phyloP scores from a whole-genome alignment of 2,113 vertebrate species.

The Pseudopodoces humilis region DNA sequence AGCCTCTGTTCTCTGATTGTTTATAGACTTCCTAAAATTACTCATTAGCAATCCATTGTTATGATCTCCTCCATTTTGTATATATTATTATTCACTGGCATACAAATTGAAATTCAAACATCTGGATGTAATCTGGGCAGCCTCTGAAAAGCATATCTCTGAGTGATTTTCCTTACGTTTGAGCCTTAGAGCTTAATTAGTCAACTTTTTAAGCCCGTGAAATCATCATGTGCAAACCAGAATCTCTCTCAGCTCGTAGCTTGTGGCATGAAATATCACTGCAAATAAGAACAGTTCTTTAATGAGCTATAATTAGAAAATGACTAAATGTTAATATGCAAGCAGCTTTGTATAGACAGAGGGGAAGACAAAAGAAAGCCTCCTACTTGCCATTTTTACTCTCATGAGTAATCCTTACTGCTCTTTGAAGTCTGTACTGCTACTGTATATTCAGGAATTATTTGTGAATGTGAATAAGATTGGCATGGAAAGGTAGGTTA shows the following conservation, averaged over 20 bases:
- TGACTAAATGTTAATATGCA: background rate
- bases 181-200: slow-evolving; percentile 29
- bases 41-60: slow-evolving; percentile 61
- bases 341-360: background rate
- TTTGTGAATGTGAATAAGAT: background rate
- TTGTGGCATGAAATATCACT: background rate
- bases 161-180: background rate
- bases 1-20: background rate
- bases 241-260: background rate
- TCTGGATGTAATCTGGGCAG: slow-evolving; percentile 57
- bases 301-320: slow-evolving; percentile 23
- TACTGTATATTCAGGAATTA: background rate
- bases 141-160: slow-evolving; percentile 20
- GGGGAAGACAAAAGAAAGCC: background rate
- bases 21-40: slow-evolving; percentile 57
- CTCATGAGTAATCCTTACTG: background rate
- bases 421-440: background rate
- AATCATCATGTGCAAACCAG: slow-evolving; percentile 23
- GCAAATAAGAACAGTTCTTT: background rate
- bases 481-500: background rate
- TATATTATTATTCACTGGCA: slow-evolving; percentile 49
- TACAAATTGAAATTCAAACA: slow-evolving; percentile 48
- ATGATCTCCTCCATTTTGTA: slow-evolving; percentile 54
- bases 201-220: slow-evolving; percentile 6
- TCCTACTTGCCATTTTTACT: background rate